phyloP scores from a whole-genome alignment of 2,113 vertebrate species.

The Emberiza fucata region DNA sequence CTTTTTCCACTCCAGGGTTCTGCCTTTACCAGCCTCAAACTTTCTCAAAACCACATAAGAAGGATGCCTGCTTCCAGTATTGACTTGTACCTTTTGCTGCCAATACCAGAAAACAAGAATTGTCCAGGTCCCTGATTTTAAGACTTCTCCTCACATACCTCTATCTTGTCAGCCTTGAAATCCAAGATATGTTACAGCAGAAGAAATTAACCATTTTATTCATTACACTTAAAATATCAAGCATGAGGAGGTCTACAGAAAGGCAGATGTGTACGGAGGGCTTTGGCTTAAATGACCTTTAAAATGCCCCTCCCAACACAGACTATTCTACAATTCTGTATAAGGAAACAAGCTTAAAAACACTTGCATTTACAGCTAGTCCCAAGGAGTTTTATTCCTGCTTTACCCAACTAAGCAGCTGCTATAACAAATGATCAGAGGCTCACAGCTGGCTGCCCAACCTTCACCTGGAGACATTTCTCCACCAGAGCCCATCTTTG shows the following conservation, averaged over 20 bases:
- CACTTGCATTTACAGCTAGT: background rate
- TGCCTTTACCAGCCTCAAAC: background rate
- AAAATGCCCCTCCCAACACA: background rate
- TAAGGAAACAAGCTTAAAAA: background rate
- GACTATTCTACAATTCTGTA: background rate
- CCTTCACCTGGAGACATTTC: background rate
- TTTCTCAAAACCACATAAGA: background rate
- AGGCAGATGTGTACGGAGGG: background rate
- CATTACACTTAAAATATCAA: background rate
- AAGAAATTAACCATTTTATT: background rate
- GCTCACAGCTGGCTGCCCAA: background rate
- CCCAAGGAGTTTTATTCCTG: background rate
- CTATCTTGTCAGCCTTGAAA: background rate
- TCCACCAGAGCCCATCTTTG: background rate
- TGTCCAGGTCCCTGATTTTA: background rate
- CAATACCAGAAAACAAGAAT: background rate
- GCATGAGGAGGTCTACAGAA: background rate
- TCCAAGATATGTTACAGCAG: background rate
- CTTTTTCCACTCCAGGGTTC: background rate
- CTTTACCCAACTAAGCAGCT: background rate
- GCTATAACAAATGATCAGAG: background rate
- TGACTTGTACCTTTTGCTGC: background rate
- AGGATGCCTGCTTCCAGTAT: background rate
- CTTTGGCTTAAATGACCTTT: background rate
- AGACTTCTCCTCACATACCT: background rate